Evolutionary conservation across 2,888 invertebrate genomes (phyloP), one percentile per base, ranked within the genome.

Genomic region (Galerucella pusilla): DNA sequence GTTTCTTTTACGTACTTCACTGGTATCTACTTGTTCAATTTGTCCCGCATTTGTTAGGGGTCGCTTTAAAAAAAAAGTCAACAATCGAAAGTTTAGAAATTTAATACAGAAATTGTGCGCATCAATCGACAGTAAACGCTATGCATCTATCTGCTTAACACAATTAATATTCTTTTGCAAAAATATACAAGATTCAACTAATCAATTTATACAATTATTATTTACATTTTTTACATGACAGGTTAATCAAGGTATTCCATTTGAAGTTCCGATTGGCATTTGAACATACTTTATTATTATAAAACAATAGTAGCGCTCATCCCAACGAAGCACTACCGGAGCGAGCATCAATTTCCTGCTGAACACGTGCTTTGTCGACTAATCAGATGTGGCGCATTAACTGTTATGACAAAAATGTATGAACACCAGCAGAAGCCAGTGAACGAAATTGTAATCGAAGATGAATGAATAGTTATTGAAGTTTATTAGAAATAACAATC

Each of bases 181-280:
- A 71, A 71, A 71, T 71, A 71, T 71, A 71, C 71, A 71, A 46
- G 10, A 45, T 71, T 71, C 20, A 64, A 35, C 35, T 45, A 54
- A 57, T 64, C 64, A 71, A 35, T 64, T 64, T 71, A 65, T 57
- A 71, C 65, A 71, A 65, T 65, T 46, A 42, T 59, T 71, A 71
- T 71, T 66, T 71, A 71, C 71, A 71, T 65, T 65, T 71, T 71
- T 65, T 65, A 71, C 71, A 71, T 14, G 20, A 46, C 28, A 59
- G 11, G 16, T 20, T 5, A 45, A 42, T 46, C 57, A 66, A 66
- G 71, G 64, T 64, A 64, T 49, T 16, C 14, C 42, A 59, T 68
- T 59, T 45, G 28, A 42, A 20, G n/a, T 52, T 52, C 52, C 6
- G 52, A 52, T 52, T n/a, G 14, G 20, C 9, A 57, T 57, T 57